A percentile compares a stretch with the other conserved stretches of the same genome.
Evolutionary conservation across 2,888 invertebrate species (phyloP).

Genomic region (Lasioglossum leucozonium): DNA sequence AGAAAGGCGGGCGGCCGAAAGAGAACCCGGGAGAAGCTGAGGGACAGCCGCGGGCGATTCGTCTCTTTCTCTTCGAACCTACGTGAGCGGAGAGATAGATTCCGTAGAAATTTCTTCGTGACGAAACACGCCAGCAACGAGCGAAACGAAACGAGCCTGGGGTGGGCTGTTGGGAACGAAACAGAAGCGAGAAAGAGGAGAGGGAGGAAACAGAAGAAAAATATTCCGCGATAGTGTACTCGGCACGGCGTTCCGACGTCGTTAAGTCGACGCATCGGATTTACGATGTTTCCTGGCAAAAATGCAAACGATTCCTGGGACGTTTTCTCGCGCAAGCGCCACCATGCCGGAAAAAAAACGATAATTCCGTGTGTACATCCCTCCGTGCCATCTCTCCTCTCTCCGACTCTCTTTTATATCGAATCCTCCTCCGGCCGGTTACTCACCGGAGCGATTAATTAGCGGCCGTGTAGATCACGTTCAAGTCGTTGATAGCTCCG

Average conservation of each 20-base stretch:
- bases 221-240: slow-evolving; percentile 52
- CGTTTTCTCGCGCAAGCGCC: not conserved
- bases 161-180: not conserved
- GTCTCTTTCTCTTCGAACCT: slow-evolving; percentile 15
- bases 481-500: slow-evolving; percentile 6
- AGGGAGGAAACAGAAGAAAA: slow-evolving; percentile 35
- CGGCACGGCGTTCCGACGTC: slow-evolving; percentile 48
- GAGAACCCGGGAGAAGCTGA: not conserved
- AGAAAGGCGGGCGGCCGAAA: not conserved
- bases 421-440: not conserved
- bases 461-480: slow-evolving; percentile 23
- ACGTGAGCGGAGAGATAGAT: slow-evolving; percentile 53
- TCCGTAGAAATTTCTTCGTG: slow-evolving; percentile 25
- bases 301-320: slow-evolving; percentile 51
- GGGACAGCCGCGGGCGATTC: not conserved
- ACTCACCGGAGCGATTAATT: slow-evolving; percentile 20
- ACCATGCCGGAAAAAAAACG: slow-evolving; percentile 39
- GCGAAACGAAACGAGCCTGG: not conserved
- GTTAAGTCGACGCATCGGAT: slow-evolving; percentile 53
- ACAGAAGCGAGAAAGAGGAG: not conserved
- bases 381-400: slow-evolving; percentile 1
- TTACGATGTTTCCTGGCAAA: slow-evolving; percentile 51
- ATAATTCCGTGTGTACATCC: slow-evolving; percentile 32
- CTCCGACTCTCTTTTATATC: not conserved
- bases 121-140: slow-evolving; percentile 2